Conservation (phyloP, 2,888 invertebrate genomes). For the Tenodera sinensis region DNA sequence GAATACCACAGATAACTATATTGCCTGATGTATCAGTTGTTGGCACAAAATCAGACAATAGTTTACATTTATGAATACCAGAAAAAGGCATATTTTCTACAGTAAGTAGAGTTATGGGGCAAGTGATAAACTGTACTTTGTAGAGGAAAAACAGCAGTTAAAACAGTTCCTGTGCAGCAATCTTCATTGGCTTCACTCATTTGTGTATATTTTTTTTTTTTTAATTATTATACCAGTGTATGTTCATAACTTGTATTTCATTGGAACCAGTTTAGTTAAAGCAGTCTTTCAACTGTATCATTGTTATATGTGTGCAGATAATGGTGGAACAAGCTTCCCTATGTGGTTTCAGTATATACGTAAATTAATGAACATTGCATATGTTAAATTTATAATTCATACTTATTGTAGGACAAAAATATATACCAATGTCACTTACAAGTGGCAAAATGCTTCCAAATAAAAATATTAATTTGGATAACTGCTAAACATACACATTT, state of each 20-base stretch:
- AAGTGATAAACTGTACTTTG: background rate
- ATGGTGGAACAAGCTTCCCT: background rate
- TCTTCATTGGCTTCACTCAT: background rate
- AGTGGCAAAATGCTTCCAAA: background rate
- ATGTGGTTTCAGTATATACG: background rate
- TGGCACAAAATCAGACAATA: background rate
- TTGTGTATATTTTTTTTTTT: background rate
- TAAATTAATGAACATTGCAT: background rate
- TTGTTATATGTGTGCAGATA: background rate
- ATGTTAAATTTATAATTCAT: background rate
- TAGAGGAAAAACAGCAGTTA: background rate
- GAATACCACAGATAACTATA: background rate
- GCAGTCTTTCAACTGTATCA: background rate
- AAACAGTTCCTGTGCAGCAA: background rate
- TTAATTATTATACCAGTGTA: background rate
- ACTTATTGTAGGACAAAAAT: background rate
- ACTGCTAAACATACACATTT: background rate
- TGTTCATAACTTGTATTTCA: background rate
- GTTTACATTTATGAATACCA: background rate
- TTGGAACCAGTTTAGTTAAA: background rate
- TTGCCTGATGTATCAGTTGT: background rate
- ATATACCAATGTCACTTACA: background rate
- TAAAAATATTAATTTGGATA: background rate
- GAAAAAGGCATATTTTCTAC: background rate
- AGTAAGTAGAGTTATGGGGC: background rate